Evolutionary conservation across 2,113 vertebrate species (phyloP).

Genomic region (Dasyornis broadbenti): DNA sequence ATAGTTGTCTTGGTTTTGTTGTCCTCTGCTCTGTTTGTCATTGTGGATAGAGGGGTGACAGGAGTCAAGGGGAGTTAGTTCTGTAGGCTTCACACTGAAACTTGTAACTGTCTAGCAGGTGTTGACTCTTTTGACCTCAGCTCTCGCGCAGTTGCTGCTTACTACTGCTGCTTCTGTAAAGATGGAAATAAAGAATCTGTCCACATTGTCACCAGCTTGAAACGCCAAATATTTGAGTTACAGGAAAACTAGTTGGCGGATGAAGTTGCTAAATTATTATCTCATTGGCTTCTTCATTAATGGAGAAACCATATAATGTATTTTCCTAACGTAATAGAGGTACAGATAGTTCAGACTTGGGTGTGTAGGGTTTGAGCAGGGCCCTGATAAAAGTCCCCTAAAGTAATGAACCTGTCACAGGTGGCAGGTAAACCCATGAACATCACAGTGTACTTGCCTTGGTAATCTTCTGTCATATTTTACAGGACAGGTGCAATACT

Average conservation of each 20-base stretch:
- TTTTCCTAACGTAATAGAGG: neutral
- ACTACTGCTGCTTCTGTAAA: neutral
- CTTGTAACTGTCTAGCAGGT: neutral
- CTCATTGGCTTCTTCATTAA: neutral
- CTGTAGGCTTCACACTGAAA: neutral
- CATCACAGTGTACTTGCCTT: accelerated
- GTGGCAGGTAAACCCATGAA: neutral
- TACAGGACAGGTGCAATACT: neutral
- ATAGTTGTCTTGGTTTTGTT: neutral
- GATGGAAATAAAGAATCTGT: neutral
- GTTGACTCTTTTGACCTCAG: neutral
- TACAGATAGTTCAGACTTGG: neutral
- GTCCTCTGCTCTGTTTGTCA: neutral
- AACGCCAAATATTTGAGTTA: neutral
- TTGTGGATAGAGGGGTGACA: neutral
- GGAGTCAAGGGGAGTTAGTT: neutral
- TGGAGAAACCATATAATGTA: neutral
- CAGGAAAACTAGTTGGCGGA: neutral
- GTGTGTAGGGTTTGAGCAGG: neutral
- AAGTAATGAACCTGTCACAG: neutral
- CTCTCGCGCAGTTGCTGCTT: neutral
- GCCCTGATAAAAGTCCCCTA: neutral
- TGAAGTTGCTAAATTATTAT: neutral
- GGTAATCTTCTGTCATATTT: accelerated
- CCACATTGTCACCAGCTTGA: neutral